phyloP scores from a whole-genome alignment of 2,113 vertebrate genomes.

The Carollia perspicillata region DNA sequence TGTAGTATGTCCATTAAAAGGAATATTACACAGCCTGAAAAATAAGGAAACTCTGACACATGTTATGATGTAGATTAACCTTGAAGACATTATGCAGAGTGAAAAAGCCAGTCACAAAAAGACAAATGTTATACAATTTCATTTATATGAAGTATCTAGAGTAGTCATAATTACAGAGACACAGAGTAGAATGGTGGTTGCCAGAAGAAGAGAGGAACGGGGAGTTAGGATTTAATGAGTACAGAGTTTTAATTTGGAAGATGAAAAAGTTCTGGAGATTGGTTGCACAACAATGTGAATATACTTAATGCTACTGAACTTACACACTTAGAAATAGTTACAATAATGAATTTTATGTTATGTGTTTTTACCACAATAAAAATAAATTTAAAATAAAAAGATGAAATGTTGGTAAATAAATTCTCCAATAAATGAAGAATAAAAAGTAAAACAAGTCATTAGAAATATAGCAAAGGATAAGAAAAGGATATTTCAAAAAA shows the following conservation, averaged over 20 bases:
- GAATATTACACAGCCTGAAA: neutral
- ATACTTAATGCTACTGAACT: neutral
- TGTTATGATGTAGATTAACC: neutral
- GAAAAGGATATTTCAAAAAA: no score
- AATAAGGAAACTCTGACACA: neutral
- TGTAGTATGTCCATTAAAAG: rapidly evolving
- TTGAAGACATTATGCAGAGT: neutral
- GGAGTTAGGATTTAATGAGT: neutral
- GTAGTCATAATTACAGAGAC: neutral
- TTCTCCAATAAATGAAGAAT: no score
- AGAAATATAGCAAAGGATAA: no score
- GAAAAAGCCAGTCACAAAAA: neutral
- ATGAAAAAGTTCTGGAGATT: neutral
- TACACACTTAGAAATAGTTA: neutral
- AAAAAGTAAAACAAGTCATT: no score
- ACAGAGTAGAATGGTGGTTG: neutral
- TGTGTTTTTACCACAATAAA: no score
- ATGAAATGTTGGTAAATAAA: no score
- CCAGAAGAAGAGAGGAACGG: neutral
- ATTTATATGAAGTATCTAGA: neutral
- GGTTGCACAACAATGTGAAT: neutral
- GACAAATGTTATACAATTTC: no score
- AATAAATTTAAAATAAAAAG: no score
- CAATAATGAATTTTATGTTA: no score
- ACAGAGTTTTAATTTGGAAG: neutral